Base-by-base conservation (phyloP, 2,888 invertebrate genomes). In the Homarus gammarus region DNA sequence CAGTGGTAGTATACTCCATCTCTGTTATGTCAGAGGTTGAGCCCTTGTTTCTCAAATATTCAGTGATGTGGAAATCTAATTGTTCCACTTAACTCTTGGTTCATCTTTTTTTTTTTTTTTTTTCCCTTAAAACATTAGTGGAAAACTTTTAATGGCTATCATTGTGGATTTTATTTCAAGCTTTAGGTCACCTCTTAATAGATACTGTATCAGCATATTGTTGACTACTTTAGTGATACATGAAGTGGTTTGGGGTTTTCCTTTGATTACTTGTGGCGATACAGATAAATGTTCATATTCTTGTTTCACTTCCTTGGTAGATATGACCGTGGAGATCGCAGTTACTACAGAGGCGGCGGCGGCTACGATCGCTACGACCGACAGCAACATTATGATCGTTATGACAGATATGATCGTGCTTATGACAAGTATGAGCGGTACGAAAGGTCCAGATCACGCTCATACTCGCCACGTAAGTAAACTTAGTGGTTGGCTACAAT, bases 371-470 rank as follows among this genome's bases (percentile, higher is more conserved):
- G 84, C 18, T 78, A 77, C n/a, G 85, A 86, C 64, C 44, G 78
- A 15, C 68, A n/a, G 8, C 83, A 49, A 22, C 70, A 83, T 70
- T 78, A 89, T 84, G 88, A 89, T 31, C 83, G 88, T 40, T 87
- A 79, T 72, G 88, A 89, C 70, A 73, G 88, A 64, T 89, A 89
- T 40, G 88, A 89, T 78, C 77, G 84, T n/a, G 49, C 88, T 56
- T 89, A 84, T 72, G 88, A 89, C 70, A 89, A 89, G 78, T 89
- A 89, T 38, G 88, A 89, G 51, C 88, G 88, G 70, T 89, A 89
- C 56, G 88, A 89, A 40, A 75, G 88, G 70, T 89, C 88, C 49
- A 89, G 88, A 78, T 89, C 88, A 22, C 83, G 88, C 40, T 89
- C 88, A 22, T 89, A 89, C 61, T 89, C 88, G 33, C 88, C 88